These are phyloP conservation scores for Drosophila anomalata DNA, from an alignment of 2,888 invertebrate genomes.

Conservation along the genomic window DNA sequence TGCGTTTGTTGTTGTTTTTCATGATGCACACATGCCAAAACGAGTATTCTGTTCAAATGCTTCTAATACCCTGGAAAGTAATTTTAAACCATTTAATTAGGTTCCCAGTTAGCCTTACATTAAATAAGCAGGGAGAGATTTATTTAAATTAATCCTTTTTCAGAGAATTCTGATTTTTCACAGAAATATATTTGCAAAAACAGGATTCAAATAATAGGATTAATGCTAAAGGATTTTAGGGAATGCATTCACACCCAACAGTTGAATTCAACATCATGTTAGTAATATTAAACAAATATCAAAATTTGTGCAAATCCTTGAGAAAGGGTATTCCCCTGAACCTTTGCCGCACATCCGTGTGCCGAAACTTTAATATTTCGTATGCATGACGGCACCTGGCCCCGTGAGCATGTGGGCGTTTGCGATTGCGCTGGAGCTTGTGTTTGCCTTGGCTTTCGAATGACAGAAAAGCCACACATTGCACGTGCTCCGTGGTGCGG, in stretches of 20 bases:
- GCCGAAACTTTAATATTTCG: conserved; percentile 13
- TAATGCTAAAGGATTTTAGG: too few species aligned
- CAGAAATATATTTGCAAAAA: too few species aligned
- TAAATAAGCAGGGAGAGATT: background rate
- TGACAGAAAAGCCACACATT: conserved; percentile 45
- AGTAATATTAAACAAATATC: background rate
- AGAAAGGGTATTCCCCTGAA: conserved; percentile 4
- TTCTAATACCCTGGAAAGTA: background rate
- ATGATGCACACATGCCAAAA: background rate
- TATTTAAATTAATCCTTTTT: background rate
- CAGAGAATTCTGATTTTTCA: background rate
- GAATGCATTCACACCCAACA: too few species aligned
- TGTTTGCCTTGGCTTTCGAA: conserved; percentile 52
- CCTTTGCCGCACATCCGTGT: background rate
- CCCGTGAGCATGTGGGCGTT: conserved; percentile 3
- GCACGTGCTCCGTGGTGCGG: conserved; percentile 58
- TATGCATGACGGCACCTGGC: conserved; percentile 13
- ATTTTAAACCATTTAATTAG: background rate
- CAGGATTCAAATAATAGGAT: too few species aligned
- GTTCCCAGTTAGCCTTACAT: background rate
- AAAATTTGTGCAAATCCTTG: background rate
- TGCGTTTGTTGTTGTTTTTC: background rate
- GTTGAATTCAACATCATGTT: too few species aligned
- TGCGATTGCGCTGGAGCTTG: conserved; percentile 13
- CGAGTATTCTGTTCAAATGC: background rate